These are phyloP conservation scores for Oreotrochilus melanogaster DNA, from an alignment of 2,113 vertebrate genomes.

Conservation along the genomic window DNA sequence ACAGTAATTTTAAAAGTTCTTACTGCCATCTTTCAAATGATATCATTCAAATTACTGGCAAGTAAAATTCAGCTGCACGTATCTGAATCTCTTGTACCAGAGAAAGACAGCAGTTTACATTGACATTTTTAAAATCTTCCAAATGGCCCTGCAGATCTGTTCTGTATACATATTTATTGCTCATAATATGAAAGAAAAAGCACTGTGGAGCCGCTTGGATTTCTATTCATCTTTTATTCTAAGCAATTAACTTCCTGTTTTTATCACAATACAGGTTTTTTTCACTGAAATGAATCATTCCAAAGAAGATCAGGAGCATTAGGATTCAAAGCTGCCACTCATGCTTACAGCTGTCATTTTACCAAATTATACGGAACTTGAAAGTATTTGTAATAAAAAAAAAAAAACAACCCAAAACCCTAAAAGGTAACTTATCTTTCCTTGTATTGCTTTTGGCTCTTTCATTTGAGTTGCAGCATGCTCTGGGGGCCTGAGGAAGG, in stretches of 20 bases:
- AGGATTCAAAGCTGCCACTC: slow-evolving; percentile 40
- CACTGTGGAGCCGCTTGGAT: not conserved
- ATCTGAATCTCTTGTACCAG: not conserved
- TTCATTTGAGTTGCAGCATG: not conserved
- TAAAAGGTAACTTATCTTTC: slow-evolving; percentile 20
- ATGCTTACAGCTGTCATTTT: slow-evolving; percentile 11
- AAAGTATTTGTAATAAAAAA: slow-evolving; percentile 24
- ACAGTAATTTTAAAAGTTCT: not conserved
- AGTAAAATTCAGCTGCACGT: not conserved
- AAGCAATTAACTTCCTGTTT: slow-evolving; percentile 36
- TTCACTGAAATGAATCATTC: slow-evolving; percentile 39
- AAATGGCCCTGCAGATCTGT: slow-evolving; percentile 23
- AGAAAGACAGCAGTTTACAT: not conserved
- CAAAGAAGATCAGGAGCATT: slow-evolving; percentile 23
- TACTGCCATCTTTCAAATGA: not conserved
- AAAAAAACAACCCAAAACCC: too few species aligned
- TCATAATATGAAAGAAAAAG: slow-evolving; percentile 31
- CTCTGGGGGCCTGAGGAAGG: not conserved
- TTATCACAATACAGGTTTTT: slow-evolving; percentile 30
- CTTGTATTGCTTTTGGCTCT: not conserved
- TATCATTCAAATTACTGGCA: not conserved
- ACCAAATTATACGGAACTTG: slow-evolving; percentile 1
- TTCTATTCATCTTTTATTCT: not conserved
- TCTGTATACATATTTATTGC: not conserved
- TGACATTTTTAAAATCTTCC: not conserved